Base-by-base conservation (phyloP, 1,140 invertebrate genomes). In the Drosophila pandora region DNA sequence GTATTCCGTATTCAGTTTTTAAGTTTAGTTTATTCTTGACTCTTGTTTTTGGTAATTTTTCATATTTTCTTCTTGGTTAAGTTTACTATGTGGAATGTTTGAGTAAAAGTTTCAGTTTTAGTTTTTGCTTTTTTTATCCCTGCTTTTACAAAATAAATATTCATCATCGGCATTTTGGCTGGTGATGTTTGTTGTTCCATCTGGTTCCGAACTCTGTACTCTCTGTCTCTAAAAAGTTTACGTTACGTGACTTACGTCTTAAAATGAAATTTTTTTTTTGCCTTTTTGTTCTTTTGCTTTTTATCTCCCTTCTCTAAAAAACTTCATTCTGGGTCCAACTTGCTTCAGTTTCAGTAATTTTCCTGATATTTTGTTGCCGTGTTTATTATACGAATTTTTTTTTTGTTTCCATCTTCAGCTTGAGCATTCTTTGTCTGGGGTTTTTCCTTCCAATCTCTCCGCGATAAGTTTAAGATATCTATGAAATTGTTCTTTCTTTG, bases 121-220 rank as follows among this genome's bases (percentile, higher is more conserved):
- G 23, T 52, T 37, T 37, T 10, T 37, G 34, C 10, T 45, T 55
- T 56, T 56, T 34, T 37, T 48, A 60, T 60, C 64, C 69, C 65
- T 77, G 71, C 34, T 74, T 76, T 82, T 79, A 88, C 83, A 88
- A 85, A 85, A 85, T 85, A 85, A 85, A 85, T 85, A 77, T 84
- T 76, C 60, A 57, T 75, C 58, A 49, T 55, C 72, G 52, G 49
- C 71, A 50, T 25, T 37, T 22, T 39, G 53, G 41, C 25, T 32
- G 50, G 25, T 57, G 59, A 73, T 73, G 76, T 75, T 76, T 73
- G 76, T 75, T 76, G 82, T 87, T 88, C 82, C 82, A 65, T 88
- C 78, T 78, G 41, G 54, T 76, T 76, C 50, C 72, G 62, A 58
- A 76, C 52, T 76, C 63, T 70, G 65, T 67, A 52, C 43, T 70